Percentiles rank a stretch among this genome's conserved stretches.
These are phyloP conservation scores for Spodoptera exigua DNA, from an alignment of 2,888 invertebrate genomes.

Conservation along the genomic window DNA sequence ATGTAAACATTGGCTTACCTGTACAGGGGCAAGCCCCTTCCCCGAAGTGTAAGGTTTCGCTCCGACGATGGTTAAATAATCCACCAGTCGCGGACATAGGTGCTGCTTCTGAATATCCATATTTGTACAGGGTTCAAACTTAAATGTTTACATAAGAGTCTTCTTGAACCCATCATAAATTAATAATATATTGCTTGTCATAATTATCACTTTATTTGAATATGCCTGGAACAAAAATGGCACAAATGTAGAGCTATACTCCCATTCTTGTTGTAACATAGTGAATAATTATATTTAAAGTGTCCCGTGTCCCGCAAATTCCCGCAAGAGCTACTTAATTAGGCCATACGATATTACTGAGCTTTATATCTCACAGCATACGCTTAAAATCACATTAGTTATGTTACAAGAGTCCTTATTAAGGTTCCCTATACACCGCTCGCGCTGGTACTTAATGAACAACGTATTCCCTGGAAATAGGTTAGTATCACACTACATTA, in stretches of 20 bases:
- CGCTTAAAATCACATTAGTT: too few species aligned
- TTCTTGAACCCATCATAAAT: conserved; percentile 78
- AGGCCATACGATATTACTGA: too few species aligned
- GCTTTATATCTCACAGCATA: too few species aligned
- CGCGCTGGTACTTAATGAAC: too few species aligned
- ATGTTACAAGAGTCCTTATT: too few species aligned
- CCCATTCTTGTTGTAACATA: neutral
- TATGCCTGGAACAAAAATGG: conserved; percentile 67
- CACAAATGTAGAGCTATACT: neutral
- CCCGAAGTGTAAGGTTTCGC: conserved; percentile 92
- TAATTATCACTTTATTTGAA: conserved; percentile 78
- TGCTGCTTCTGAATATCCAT: conserved; percentile 93
- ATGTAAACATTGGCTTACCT: conserved; percentile 86
- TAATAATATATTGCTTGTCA: conserved; percentile 86
- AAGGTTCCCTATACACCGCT: too few species aligned
- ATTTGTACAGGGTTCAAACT: conserved; percentile 68
- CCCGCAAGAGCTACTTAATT: conserved; percentile 11
- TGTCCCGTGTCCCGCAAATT: conserved; percentile 2
- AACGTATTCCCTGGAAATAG: too few species aligned
- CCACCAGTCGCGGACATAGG: conserved; percentile 96
- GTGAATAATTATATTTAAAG: conserved; percentile 6
- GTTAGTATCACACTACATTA: too few species aligned
- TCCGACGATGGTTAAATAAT: conserved; percentile 99
- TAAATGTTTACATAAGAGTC: conserved; percentile 62
- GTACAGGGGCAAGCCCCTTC: conserved; percentile 92